A percentile compares a stretch with the other conserved stretches of the same genome.
These are phyloP conservation scores for Vultur gryphus DNA, from an alignment of 2,797 vertebrate genomes.

Conservation along the genomic window DNA sequence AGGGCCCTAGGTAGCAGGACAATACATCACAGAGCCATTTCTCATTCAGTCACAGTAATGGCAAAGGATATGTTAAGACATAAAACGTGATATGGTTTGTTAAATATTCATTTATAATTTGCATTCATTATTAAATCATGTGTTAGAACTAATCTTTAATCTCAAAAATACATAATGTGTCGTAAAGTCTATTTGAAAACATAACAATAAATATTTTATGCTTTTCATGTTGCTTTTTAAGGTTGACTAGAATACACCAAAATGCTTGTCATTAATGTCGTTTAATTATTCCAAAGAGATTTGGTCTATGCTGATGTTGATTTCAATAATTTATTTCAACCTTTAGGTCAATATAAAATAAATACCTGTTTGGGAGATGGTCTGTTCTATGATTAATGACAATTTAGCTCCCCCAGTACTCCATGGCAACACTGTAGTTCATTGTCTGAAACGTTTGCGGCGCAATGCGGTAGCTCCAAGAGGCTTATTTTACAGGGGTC, in stretches of 20 bases:
- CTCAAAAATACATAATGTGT: constrained; percentile 51
- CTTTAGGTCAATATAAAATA: constrained; percentile 61
- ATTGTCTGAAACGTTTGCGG: neutral
- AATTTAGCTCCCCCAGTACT: neutral
- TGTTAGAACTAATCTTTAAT: constrained; percentile 57
- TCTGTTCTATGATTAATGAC: constrained; percentile 19
- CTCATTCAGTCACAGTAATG: constrained; percentile 44
- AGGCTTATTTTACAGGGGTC: neutral
- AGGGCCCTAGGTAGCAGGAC: constrained; percentile 12
- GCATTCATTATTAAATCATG: constrained; percentile 70
- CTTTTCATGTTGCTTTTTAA: constrained; percentile 43
- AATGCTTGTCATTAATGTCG: constrained; percentile 49
- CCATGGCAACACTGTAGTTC: neutral
- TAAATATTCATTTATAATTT: constrained; percentile 72
- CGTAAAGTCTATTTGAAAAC: constrained; percentile 46
- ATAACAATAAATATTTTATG: constrained; percentile 59
- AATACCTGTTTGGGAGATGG: constrained; percentile 54
- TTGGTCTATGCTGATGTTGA: neutral
- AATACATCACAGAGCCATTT: constrained; percentile 52
- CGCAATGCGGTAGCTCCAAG: neutral
- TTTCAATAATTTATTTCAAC: constrained; percentile 64
- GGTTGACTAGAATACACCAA: constrained; percentile 27
- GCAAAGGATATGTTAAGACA: constrained; percentile 58
- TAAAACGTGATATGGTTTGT: constrained; percentile 64
- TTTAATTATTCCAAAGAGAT: constrained; percentile 68